Evolutionary conservation across 2,888 invertebrate species (phyloP).

Genomic region (Acanthosepion lycidas): DNA sequence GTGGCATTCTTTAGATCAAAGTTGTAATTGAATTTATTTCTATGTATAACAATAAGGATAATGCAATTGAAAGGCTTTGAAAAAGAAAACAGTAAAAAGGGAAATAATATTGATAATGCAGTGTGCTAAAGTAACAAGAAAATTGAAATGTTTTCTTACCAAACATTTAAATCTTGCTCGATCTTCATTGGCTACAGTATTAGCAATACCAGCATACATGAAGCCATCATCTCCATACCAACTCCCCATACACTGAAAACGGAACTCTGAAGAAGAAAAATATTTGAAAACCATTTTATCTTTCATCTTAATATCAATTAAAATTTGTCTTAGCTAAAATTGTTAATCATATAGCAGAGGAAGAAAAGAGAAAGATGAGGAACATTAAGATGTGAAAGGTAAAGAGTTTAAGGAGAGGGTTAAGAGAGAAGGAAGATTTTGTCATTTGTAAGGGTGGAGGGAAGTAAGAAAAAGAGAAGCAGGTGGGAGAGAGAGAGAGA

Average conservation of each 20-base stretch:
- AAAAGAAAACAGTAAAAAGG: too few relatives aligned
- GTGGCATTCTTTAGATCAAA: too few relatives aligned
- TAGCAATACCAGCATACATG: slow-evolving; percentile 97
- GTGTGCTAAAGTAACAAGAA: not conserved
- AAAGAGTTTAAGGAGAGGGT: not conserved
- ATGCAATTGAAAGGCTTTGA: too few relatives aligned
- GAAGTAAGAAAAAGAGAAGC: not conserved
- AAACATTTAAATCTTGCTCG: slow-evolving; percentile 96
- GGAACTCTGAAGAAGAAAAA: slow-evolving; percentile 61
- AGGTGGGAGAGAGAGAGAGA: not conserved
- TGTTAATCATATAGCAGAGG: too few relatives aligned
- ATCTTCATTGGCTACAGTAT: slow-evolving; percentile 94
- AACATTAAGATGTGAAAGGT: not conserved
- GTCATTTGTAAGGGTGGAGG: not conserved
- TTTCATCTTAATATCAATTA: too few relatives aligned
- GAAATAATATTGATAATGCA: too few relatives aligned
- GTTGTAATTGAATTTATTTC: too few relatives aligned
- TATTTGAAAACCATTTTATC: not conserved
- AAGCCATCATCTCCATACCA: slow-evolving; percentile 78
- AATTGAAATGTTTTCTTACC: slow-evolving; percentile 66
- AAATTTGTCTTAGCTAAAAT: too few relatives aligned
- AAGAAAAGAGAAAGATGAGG: not conserved
- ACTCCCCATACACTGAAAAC: slow-evolving; percentile 74
- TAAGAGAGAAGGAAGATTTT: too few relatives aligned
- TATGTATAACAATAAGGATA: too few relatives aligned